Percentiles rank a stretch among this genome's conserved stretches.
phyloP scores from a whole-genome alignment of 1,140 invertebrate species.

The Tetragnatha versicolor region DNA sequence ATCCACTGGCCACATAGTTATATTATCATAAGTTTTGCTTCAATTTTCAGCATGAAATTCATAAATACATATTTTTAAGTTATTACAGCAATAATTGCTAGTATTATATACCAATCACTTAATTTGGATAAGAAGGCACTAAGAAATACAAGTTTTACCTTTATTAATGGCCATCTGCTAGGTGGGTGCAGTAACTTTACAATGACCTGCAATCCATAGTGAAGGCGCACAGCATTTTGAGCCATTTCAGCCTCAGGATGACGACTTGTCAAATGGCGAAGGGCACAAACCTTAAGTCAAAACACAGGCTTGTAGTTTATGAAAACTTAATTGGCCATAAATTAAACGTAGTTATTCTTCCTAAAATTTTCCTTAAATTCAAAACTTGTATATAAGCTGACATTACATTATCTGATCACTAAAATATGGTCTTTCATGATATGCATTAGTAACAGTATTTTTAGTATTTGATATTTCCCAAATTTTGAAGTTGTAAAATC shows the following conservation, averaged over 20 bases:
- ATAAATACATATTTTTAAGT: background rate
- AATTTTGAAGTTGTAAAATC: no score
- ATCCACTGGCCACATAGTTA: background rate
- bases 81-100: background rate
- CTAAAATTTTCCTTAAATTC: no score
- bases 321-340: no score
- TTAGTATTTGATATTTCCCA: no score
- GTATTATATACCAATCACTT: background rate
- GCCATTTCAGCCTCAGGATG: conserved; percentile 95
- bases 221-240: conserved; percentile 92
- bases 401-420: no score
- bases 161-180: conserved; percentile 91
- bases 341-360: no score
- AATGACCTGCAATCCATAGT: conserved; percentile 91
- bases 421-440: no score
- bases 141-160: conserved; percentile 65
- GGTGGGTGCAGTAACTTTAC: conserved; percentile 94
- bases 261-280: conserved; percentile 93
- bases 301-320: no score
- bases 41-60: background rate
- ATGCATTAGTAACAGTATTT: no score
- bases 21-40: background rate
- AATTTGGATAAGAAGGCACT: background rate
- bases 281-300: conserved; percentile 89
- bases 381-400: no score